Evolutionary conservation across 2,888 invertebrate species (phyloP).

Genomic region (Stramonita haemastoma): DNA sequence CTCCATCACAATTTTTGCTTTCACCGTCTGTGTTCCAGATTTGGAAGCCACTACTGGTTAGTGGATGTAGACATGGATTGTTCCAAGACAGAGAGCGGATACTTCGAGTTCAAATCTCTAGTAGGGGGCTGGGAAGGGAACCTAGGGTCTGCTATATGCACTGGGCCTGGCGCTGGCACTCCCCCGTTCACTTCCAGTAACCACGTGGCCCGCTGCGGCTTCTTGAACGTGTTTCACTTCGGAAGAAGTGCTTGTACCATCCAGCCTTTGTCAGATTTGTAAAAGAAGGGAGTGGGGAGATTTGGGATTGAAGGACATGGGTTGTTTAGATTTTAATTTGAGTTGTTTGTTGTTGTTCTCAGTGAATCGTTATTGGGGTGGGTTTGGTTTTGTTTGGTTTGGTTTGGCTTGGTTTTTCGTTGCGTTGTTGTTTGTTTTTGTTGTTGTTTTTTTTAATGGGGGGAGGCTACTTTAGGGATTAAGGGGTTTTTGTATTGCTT

Average conservation of each 20-base stretch:
- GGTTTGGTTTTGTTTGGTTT: not conserved
- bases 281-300: not conserved
- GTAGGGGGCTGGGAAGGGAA: constrained; percentile 75
- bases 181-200: constrained; percentile 67
- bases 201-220: constrained; percentile 77
- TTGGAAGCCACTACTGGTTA: constrained; percentile 78
- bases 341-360: no score
- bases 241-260: constrained; percentile 61
- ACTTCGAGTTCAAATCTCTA: constrained; percentile 78
- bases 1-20: not conserved
- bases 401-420: not conserved
- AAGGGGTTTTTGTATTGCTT: no score
- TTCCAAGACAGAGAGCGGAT: constrained; percentile 74
- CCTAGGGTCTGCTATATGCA: constrained; percentile 62
- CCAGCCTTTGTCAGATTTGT: not conserved
- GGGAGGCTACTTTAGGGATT: no score
- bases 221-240: constrained; percentile 76
- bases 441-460: not conserved
- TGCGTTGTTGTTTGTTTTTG: no score
- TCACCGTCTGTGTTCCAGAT: constrained; percentile 58
- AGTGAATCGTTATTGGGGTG: no score
- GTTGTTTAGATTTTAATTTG: not conserved
- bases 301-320: not conserved
- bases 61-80: constrained; percentile 78
- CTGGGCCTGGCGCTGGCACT: constrained; percentile 62